Conservation (phyloP, 2,888 invertebrate species). For the Anthrax anthrax region DNA sequence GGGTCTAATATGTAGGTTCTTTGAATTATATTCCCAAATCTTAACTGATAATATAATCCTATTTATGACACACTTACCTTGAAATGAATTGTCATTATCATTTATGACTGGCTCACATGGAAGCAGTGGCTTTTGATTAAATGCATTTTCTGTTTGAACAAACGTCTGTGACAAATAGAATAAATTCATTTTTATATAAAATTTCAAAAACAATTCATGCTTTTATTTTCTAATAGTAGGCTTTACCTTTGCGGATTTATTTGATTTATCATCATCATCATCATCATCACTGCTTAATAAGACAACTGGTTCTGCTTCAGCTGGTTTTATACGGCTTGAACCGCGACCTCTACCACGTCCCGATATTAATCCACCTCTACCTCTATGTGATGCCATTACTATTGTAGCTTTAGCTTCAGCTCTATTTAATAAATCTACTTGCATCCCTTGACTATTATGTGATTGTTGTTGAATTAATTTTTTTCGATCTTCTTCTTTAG, state of each 20-base stretch:
- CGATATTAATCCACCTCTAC: conserved; percentile 12
- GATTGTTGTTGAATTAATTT: conserved; percentile 2
- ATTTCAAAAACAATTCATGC: no score
- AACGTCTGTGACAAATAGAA: neutral
- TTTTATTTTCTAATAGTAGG: no score
- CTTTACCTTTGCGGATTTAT: conserved; percentile 6
- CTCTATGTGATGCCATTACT: conserved; percentile 11
- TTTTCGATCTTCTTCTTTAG: conserved; percentile 20
- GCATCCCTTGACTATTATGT: neutral
- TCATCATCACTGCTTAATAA: conserved; percentile 59
- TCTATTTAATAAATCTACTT: conserved; percentile 10
- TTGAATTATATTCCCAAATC: no score
- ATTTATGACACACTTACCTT: conserved; percentile 22
- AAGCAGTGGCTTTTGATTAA: conserved; percentile 19
- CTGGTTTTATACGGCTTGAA: conserved; percentile 32
- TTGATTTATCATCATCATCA: conserved; percentile 26
- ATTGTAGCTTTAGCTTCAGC: conserved; percentile 13
- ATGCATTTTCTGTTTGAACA: neutral
- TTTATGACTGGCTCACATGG: conserved; percentile 26
- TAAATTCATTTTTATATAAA: no score
- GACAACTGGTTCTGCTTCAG: conserved; percentile 53
- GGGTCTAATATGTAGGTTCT: no score
- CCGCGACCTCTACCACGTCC: conserved; percentile 28
- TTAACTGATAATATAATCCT: no score
- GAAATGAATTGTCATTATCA: conserved; percentile 24